A percentile compares a stretch with the other conserved stretches of the same genome.
Conservation (phyloP, 1,140 invertebrate genomes). For the Leptinotarsa texana region DNA sequence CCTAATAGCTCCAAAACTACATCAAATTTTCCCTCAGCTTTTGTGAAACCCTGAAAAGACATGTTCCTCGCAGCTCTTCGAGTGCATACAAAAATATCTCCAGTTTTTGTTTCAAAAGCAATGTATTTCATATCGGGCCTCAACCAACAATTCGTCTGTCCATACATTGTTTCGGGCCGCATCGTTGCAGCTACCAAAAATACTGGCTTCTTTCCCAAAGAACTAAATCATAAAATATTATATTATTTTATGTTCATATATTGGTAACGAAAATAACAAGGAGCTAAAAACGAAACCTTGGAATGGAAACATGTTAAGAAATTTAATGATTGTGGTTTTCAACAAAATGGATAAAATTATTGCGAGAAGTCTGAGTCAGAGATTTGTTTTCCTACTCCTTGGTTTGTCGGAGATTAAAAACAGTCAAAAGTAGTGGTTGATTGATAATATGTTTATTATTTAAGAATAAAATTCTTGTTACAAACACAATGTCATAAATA, state of each 20-base stretch:
- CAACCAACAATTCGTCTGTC: conserved; percentile 99
- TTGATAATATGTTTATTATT: too few relatives aligned
- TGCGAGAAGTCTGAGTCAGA: too few relatives aligned
- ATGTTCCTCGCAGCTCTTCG: conserved; percentile 89
- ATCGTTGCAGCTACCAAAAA: conserved; percentile 96
- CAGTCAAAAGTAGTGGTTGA: too few relatives aligned
- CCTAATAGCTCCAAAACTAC: conserved; percentile 75
- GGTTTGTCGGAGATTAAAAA: too few relatives aligned
- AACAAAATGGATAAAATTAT: too few relatives aligned
- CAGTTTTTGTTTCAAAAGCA: conserved; percentile 71
- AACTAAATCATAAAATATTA: conserved; percentile 55
- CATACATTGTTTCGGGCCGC: conserved; percentile 99
- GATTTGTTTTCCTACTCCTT: too few relatives aligned
- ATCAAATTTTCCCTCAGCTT: conserved; percentile 77
- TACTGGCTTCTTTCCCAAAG: conserved; percentile 64
- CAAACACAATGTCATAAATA: too few relatives aligned
- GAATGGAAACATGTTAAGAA: too few relatives aligned
- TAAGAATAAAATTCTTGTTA: too few relatives aligned
- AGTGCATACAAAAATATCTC: conserved; percentile 88
- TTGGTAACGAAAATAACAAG: neutral
- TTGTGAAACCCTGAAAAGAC: conserved; percentile 92
- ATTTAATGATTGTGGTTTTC: too few relatives aligned
- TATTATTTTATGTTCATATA: neutral
- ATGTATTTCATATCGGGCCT: conserved; percentile 94
- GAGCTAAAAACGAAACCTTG: neutral